These are phyloP conservation scores for Halictus ligatus DNA, from an alignment of 2,888 invertebrate species.

Conservation along the genomic window DNA sequence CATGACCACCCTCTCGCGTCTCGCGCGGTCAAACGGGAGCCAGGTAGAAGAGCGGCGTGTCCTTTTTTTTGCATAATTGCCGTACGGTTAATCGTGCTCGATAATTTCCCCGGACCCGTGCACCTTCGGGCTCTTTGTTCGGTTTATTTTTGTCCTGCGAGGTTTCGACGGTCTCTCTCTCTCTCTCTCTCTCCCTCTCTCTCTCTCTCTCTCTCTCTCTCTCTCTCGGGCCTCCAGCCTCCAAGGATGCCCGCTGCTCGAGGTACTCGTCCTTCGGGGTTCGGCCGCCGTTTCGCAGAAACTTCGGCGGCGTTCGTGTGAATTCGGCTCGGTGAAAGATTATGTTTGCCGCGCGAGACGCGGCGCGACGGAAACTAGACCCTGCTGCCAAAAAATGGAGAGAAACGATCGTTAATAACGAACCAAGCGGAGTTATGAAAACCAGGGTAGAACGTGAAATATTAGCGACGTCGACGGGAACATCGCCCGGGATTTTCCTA, in stretches of 20 bases:
- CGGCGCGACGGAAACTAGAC: conserved; percentile 22
- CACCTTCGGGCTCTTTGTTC: not conserved
- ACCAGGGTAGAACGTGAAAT: not conserved
- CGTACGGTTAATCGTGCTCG: not conserved
- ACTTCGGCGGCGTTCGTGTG: not conserved
- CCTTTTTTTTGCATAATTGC: not conserved
- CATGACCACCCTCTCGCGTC: not conserved
- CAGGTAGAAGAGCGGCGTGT: not conserved
- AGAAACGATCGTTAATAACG: conserved; percentile 22
- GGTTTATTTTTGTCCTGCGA: not conserved
- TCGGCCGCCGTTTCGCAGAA: not conserved
- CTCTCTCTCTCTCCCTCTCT: too few species aligned
- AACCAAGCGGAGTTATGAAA: not conserved
- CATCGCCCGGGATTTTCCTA: not conserved
- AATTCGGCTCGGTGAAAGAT: conserved; percentile 7
- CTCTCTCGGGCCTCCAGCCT: not conserved
- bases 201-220: too few species aligned
- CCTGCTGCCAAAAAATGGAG: conserved; percentile 59
- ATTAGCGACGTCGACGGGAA: not conserved
- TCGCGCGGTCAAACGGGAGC: not conserved
- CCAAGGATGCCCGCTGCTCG: conserved; percentile 1
- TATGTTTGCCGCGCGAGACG: conserved; percentile 2
- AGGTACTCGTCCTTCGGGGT: not conserved
- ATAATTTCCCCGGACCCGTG: not conserved
- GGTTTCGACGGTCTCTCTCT: not conserved